Evolutionary conservation across 2,888 invertebrate species (phyloP).

Genomic region (Protophormia terraenovae): DNA sequence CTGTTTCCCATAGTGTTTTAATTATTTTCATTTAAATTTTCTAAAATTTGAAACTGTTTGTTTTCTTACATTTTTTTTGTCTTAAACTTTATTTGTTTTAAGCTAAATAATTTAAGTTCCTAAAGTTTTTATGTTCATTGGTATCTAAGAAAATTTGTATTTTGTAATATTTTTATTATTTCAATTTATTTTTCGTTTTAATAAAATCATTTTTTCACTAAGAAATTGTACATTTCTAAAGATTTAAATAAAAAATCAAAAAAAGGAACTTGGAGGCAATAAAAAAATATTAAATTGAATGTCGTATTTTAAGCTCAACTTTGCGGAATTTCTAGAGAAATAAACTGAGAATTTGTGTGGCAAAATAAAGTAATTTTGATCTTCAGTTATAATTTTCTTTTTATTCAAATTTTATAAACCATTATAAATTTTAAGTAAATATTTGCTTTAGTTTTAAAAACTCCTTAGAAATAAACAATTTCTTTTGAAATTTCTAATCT

Average conservation of each 20-base stretch:
- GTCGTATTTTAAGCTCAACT: no score
- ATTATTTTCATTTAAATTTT: neutral
- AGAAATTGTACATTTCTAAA: neutral
- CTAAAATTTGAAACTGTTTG: neutral
- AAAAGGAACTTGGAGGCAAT: no score
- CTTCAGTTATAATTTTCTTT: no score
- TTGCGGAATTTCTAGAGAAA: no score
- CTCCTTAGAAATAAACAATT: neutral
- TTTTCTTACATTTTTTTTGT: neutral
- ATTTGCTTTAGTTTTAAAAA: neutral
- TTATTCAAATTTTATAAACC: no score
- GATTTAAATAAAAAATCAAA: neutral
- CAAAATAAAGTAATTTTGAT: no score
- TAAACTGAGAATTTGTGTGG: no score
- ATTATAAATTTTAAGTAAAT: no score
- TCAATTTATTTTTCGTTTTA: neutral
- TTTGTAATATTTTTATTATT: neutral
- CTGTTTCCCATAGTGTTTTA: neutral
- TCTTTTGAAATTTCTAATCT: neutral
- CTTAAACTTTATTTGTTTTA: neutral
- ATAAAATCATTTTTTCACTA: neutral
- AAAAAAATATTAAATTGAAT: no score
- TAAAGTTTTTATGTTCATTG: neutral
- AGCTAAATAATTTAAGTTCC: neutral
- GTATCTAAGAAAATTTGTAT: neutral